phyloP scores from a whole-genome alignment of 1,140 invertebrate genomes.

The Euwallacea similis region DNA sequence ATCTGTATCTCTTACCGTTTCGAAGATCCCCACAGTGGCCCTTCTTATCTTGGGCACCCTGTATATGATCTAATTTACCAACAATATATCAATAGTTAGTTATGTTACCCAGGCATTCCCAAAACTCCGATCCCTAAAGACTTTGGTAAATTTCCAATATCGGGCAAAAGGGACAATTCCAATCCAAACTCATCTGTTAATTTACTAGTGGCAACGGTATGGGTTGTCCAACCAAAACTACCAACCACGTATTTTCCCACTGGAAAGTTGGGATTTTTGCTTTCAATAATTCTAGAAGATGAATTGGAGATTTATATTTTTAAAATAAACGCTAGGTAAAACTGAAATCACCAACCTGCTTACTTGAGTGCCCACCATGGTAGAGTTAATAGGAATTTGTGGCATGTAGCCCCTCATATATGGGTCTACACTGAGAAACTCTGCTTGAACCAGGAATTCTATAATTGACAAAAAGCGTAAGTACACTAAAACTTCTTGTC shows the following conservation, averaged over 20 bases:
- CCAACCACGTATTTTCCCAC: conserved; percentile 57
- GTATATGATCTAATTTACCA: no score
- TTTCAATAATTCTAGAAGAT: conserved; percentile 53
- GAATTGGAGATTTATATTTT: no score
- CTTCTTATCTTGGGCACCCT: no score
- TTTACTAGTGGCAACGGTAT: conserved; percentile 60
- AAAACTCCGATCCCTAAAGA: conserved; percentile 52
- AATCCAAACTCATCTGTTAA: conserved; percentile 30
- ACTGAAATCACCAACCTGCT: conserved; percentile 60
- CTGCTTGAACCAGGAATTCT: conserved; percentile 66
- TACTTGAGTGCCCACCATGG: conserved; percentile 66
- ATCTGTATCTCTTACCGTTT: no score
- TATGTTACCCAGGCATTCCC: conserved; percentile 49
- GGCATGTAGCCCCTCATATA: conserved; percentile 66
- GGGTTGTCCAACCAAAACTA: conserved; percentile 60
- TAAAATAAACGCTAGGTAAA: no score
- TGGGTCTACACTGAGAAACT: conserved; percentile 71
- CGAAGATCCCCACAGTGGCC: no score
- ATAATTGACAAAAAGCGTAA: conserved; percentile 45
- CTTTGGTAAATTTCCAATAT: conserved; percentile 55
- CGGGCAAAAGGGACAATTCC: conserved; percentile 38
- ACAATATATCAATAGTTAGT: no score
- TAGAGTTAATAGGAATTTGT: conserved; percentile 57
- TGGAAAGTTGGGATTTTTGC: conserved; percentile 56
- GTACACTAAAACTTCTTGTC: no score